These are phyloP conservation scores for Acromyrmex charruanus DNA, from an alignment of 1,140 invertebrate species.

Conservation along the genomic window DNA sequence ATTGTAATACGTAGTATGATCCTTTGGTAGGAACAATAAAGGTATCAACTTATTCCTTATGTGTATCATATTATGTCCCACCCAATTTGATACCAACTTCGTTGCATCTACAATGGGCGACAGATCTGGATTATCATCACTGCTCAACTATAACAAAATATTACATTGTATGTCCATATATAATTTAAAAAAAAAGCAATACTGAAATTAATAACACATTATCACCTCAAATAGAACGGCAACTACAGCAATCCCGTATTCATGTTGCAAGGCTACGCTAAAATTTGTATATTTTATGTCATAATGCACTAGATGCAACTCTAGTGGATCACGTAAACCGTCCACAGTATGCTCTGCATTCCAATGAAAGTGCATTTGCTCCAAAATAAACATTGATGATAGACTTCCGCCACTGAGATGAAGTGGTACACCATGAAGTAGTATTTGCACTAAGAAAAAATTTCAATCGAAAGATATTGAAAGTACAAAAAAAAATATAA, in stretches of 20 bases:
- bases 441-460: conserved; percentile 80
- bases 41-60: conserved; percentile 82
- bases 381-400: conserved; percentile 87
- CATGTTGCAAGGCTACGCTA: conserved; percentile 86
- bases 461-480: not conserved
- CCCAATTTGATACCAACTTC: conserved; percentile 77
- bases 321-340: conserved; percentile 87
- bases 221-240: conserved; percentile 90
- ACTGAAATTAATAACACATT: not conserved
- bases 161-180: not conserved
- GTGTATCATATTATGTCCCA: conserved; percentile 60
- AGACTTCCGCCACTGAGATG: conserved; percentile 86
- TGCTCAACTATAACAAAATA: conserved; percentile 79
- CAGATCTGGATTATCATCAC: conserved; percentile 86
- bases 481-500: not conserved
- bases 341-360: conserved; percentile 92
- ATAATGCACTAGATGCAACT: conserved; percentile 92
- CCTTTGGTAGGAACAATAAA: conserved; percentile 86
- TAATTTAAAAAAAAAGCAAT: not conserved
- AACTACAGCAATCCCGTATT: conserved; percentile 90
- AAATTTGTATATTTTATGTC: conserved; percentile 88
- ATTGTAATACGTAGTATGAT: conserved; percentile 88
- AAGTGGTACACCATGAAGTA: conserved; percentile 78
- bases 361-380: conserved; percentile 93
- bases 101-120: conserved; percentile 84